Percentiles rank a stretch among this genome's conserved stretches.
Conservation (phyloP, 2,113 vertebrate genomes). For the Corythornis madagascariensis region DNA sequence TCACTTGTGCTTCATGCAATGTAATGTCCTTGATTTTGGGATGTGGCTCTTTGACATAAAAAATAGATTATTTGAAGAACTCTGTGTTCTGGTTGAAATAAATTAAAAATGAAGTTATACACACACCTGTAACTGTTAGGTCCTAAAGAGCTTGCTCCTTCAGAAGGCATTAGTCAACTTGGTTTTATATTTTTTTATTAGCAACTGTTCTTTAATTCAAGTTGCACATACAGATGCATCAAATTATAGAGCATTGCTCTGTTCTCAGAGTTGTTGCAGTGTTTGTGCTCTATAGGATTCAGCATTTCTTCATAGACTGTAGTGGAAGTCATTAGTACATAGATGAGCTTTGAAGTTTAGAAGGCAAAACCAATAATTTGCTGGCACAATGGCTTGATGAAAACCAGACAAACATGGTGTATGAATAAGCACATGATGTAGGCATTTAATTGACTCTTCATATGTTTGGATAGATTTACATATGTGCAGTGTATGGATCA, state of each 20-base stretch:
- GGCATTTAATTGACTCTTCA: neutral
- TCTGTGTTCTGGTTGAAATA: neutral
- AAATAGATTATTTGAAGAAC: neutral
- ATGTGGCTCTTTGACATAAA: neutral
- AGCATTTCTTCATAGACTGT: neutral
- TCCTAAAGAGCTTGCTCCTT: neutral
- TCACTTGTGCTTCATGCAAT: neutral
- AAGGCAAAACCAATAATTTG: neutral
- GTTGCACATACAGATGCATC: slow-evolving; percentile 22
- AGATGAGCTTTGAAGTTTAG: slow-evolving; percentile 11
- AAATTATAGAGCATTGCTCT: neutral
- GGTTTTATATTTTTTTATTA: neutral
- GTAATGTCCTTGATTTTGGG: neutral
- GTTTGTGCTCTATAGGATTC: slow-evolving; percentile 1
- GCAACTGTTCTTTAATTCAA: neutral
- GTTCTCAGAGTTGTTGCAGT: slow-evolving; percentile 10
- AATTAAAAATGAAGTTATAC: neutral
- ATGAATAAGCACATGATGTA: neutral
- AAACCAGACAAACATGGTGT: neutral
- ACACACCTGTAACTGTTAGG: neutral
- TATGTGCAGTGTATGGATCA: neutral
- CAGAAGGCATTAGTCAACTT: neutral
- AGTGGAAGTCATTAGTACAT: neutral
- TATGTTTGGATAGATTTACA: neutral
- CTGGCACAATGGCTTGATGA: neutral